Percentiles rank a stretch among this genome's conserved stretches.
Evolutionary conservation across 2,888 invertebrate species (phyloP).

Genomic region (Deilephila elpenor): DNA sequence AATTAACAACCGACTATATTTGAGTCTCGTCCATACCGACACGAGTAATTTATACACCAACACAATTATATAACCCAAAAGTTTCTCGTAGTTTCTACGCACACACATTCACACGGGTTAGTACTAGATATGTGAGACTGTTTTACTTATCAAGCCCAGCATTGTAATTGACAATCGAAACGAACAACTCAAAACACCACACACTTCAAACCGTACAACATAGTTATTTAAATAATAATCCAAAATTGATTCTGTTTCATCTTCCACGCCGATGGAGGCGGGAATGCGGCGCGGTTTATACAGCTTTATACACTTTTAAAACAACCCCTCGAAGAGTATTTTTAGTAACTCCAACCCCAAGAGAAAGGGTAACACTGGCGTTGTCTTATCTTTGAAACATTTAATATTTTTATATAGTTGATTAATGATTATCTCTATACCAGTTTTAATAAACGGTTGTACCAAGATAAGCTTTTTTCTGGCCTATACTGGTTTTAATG

Average conservation of each 20-base stretch:
- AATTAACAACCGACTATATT: no score
- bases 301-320: slow-evolving; percentile 5
- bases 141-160: background rate
- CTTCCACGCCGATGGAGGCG: background rate
- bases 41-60: no score
- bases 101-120: no score
- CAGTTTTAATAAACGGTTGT: no score
- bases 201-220: background rate
- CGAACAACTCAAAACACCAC: no score
- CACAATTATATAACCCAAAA: no score
- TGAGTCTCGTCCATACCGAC: no score
- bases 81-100: no score
- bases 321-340: slow-evolving; percentile 4
- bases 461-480: no score
- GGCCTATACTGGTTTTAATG: no score
- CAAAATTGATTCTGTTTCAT: slow-evolving; percentile 6
- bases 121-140: no score
- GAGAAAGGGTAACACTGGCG: background rate
- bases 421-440: background rate
- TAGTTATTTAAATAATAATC: background rate
- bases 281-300: background rate
- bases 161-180: background rate
- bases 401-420: background rate
- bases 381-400: background rate
- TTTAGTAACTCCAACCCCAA: background rate